phyloP scores from a whole-genome alignment of 2,113 vertebrate species.

The Colossoma macropomum region DNA sequence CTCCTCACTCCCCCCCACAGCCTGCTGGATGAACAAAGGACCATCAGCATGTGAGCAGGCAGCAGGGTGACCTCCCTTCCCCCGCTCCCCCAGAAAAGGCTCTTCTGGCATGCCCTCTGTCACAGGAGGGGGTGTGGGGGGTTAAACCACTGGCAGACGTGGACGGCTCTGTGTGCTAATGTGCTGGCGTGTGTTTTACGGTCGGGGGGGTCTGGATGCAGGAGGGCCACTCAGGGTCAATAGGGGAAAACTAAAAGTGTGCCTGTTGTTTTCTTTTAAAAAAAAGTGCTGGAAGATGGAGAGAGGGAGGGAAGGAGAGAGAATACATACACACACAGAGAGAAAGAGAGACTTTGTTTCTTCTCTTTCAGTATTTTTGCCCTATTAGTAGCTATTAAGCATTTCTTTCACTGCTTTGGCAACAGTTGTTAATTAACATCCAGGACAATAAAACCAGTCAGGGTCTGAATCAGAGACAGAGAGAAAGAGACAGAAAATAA shows the following conservation, averaged over 20 bases:
- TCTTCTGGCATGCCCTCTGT: slow-evolving; percentile 54
- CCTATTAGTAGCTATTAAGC: no score
- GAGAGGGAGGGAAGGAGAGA: background rate
- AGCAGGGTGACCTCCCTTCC: slow-evolving; percentile 26
- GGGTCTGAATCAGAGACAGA: no score
- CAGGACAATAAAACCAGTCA: no score
- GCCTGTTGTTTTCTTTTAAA: slow-evolving; percentile 54
- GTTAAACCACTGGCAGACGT: slow-evolving; percentile 51
- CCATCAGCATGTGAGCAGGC: slow-evolving; percentile 72
- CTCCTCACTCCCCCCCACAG: slow-evolving; percentile 2
- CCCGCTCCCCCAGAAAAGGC: slow-evolving; percentile 11
- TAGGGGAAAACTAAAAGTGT: slow-evolving; percentile 45
- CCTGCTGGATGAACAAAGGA: slow-evolving; percentile 70
- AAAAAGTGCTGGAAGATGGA: background rate
- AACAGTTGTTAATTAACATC: no score
- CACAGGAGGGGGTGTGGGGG: background rate
- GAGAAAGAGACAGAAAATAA: no score
- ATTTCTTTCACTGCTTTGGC: no score
- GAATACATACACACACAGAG: background rate
- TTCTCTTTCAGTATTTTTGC: background rate
- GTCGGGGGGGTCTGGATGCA: slow-evolving; percentile 25
- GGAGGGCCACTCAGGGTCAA: background rate
- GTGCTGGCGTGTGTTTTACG: slow-evolving; percentile 16
- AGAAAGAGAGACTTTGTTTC: no score
- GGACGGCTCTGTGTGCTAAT: slow-evolving; percentile 28